Evolutionary conservation across 2,888 invertebrate genomes (phyloP).

Genomic region (Oithona nana): DNA sequence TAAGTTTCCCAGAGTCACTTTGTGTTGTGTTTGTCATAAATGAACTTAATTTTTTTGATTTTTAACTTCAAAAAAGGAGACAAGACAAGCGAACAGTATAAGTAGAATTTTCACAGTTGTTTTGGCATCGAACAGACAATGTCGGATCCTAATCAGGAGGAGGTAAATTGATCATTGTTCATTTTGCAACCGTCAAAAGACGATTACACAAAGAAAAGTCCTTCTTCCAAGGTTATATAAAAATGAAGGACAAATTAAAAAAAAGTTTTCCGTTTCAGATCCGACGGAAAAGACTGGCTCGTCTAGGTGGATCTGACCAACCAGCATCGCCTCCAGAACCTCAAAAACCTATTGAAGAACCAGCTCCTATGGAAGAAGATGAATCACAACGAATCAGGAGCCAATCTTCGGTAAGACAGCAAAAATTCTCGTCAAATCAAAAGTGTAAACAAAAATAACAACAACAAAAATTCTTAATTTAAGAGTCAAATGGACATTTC

Average conservation of each 20-base stretch:
- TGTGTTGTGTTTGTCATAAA: no score
- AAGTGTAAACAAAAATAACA: no score
- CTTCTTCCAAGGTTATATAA: no score
- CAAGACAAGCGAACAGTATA: background rate
- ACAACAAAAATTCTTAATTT: background rate
- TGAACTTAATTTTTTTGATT: no score
- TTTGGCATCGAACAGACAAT: background rate
- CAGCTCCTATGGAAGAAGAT: slow-evolving; percentile 39
- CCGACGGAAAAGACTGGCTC: slow-evolving; percentile 50
- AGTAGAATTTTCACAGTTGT: no score
- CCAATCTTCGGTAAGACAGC: slow-evolving; percentile 32
- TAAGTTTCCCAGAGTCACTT: background rate
- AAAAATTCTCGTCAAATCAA: no score
- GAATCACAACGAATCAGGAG: slow-evolving; percentile 33
- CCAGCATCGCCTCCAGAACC: background rate
- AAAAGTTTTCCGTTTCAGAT: slow-evolving; percentile 39
- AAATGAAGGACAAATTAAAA: no score
- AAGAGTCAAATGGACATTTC: background rate
- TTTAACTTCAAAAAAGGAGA: background rate
- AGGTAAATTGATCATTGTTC: background rate
- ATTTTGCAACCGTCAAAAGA: background rate
- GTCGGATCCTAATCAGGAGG: background rate
- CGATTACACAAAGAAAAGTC: background rate
- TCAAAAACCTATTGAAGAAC: background rate
- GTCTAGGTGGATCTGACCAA: slow-evolving; percentile 32